phyloP scores from a whole-genome alignment of 1,140 invertebrate species.

The Meloidogyne chitwoodi region DNA sequence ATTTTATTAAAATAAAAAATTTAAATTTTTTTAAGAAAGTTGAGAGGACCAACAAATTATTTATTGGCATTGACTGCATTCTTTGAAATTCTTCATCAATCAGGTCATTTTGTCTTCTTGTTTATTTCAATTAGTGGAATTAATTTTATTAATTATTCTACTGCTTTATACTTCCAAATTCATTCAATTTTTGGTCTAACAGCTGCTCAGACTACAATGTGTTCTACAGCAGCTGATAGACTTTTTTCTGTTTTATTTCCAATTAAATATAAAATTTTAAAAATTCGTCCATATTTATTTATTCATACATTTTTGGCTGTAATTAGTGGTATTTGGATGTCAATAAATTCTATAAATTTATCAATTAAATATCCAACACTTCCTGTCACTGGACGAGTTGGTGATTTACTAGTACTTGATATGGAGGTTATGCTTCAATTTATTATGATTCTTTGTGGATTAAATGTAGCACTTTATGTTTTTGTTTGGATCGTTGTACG shows the following conservation, averaged over 20 bases:
- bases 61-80: slow-evolving; percentile 10
- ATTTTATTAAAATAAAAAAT: not conserved
- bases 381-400: slow-evolving; percentile 2
- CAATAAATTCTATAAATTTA: not conserved
- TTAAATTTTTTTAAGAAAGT: not conserved
- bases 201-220: not conserved
- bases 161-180: not conserved
- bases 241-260: not conserved
- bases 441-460: not conserved
- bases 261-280: not conserved
- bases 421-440: not conserved
- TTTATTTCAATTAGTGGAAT: slow-evolving; percentile 1
- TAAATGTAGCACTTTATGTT: not conserved
- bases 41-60: slow-evolving; percentile 5
- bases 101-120: not conserved
- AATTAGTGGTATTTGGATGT: not conserved
- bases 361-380: not conserved
- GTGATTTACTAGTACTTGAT: not conserved
- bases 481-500: slow-evolving; percentile 2
- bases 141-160: slow-evolving; percentile 17
- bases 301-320: slow-evolving; percentile 5
- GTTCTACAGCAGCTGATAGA: slow-evolving; percentile 1
- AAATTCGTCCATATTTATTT: not conserved
- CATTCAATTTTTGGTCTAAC: slow-evolving; percentile 8
- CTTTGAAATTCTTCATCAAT: slow-evolving; percentile 16